Evolutionary conservation across 2,113 vertebrate genomes (phyloP), one percentile per base, ranked within the genome.

Genomic region (Megaceryle torquata): DNA sequence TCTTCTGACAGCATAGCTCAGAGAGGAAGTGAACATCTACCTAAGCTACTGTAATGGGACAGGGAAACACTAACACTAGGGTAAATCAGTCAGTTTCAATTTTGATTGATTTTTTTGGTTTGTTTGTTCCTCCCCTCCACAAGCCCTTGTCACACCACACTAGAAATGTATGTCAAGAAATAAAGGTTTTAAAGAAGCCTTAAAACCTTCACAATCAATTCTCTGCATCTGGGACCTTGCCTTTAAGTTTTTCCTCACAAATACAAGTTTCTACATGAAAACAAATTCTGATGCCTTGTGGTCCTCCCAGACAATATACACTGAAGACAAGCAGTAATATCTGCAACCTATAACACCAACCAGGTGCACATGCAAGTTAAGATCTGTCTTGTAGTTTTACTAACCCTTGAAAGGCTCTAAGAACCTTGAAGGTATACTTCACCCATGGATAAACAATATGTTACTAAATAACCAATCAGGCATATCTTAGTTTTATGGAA

Each of bases 21-120:
- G 5, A 70, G 87, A 95, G 87, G 95, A 97, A 96, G 82, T 44
- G 79, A 90, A 60, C 64, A 86, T 77, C 82, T 78, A 91, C 56
- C 82, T 41, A 77, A 91, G 28, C 22, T 61, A 59, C 82, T 64
- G 44, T 20, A 86, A 18, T 2, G 86, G 53, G 43, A 53, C 75
- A 88, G 46, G 87, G 95, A 94, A 93, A 76, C 60, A 70, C 82
- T 86, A 77, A 69, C 37, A 51, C n/a, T 2, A 56, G 35, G 19
- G 4, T 54, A 22, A 67, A 31, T 13, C 83, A 82, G 41, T 11
- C 0, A 48, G 19, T 35, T 86, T n/a, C 43, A 67, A 33, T 33
- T 78, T 46, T n/a, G 35, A 77, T 2, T 11, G 33, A 4, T 46
- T 29, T 65, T 48, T 26, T 17, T 43, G 37, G 37, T 37, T 37